phyloP scores from a whole-genome alignment of 2,113 vertebrate species.

The Oreotragus oreotragus region DNA sequence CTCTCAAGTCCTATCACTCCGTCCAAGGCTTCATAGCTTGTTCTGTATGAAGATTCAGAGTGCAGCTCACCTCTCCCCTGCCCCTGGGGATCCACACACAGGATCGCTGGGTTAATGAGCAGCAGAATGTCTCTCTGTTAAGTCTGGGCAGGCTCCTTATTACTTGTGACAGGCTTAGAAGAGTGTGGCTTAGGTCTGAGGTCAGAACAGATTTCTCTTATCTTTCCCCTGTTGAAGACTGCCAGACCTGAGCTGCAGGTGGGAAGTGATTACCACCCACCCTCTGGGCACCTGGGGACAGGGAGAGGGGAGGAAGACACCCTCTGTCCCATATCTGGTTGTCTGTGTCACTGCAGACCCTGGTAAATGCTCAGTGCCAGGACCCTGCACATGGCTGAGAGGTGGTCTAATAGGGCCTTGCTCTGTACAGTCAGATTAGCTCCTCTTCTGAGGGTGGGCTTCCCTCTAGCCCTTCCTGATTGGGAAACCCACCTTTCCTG shows the following conservation, averaged over 20 bases:
- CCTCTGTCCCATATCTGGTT: background rate
- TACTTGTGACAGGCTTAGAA: background rate
- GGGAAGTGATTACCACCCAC: background rate
- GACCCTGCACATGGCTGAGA: rapidly evolving
- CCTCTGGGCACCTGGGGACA: background rate
- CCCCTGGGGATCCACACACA: background rate
- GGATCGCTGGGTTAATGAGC: background rate
- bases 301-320: background rate
- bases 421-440: background rate
- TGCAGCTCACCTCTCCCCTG: background rate
- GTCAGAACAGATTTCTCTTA: background rate
- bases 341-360: background rate
- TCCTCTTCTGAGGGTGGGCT: background rate
- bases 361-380: background rate
- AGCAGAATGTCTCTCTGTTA: background rate
- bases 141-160: background rate
- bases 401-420: background rate
- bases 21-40: background rate
- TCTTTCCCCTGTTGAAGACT: background rate
- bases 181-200: background rate
- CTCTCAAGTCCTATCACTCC: background rate
- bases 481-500: background rate
- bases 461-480: background rate
- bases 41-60: background rate
- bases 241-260: background rate